phyloP scores from a whole-genome alignment of 2,113 vertebrate genomes.

The Zonotrichia leucophrys region DNA sequence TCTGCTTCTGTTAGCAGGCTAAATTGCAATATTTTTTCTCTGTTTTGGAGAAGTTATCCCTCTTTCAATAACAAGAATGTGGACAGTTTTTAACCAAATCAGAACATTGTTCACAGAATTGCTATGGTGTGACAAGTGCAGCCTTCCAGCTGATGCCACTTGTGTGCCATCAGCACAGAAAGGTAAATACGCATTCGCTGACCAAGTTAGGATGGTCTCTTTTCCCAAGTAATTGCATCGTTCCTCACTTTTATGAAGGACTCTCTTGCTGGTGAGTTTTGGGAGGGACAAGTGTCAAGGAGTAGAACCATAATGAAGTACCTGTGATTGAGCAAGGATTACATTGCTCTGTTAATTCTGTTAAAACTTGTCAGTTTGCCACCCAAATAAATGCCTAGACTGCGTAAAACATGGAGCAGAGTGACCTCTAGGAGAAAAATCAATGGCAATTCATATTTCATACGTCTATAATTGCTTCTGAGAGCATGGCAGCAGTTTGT shows the following conservation, averaged over 20 bases:
- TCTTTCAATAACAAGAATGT: neutral
- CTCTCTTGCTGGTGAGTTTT: constrained; percentile 62
- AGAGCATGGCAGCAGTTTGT: constrained; percentile 75
- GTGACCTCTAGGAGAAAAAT: constrained; percentile 83
- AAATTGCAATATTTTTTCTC: neutral
- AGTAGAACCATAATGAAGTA: constrained; percentile 77
- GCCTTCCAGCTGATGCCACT: constrained; percentile 62
- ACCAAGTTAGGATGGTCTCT: constrained; percentile 60
- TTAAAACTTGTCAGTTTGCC: constrained; percentile 78
- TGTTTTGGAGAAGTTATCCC: neutral
- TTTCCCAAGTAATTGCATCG: constrained; percentile 69
- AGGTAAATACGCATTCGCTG: constrained; percentile 77
- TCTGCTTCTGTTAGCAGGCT: neutral
- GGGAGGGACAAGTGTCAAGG: constrained; percentile 72
- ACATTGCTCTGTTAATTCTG: constrained; percentile 69
- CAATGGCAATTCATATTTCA: constrained; percentile 91
- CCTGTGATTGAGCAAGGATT: constrained; percentile 70
- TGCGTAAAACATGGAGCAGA: constrained; percentile 76
- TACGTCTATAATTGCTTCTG: constrained; percentile 85
- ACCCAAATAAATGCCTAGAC: constrained; percentile 83
- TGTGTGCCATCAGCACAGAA: constrained; percentile 75
- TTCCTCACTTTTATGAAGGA: constrained; percentile 67
- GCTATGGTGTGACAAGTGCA: constrained; percentile 52
- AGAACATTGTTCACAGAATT: constrained; percentile 11
- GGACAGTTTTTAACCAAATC: neutral